Percentiles rank a stretch among this genome's conserved stretches.
Evolutionary conservation across 2,888 invertebrate genomes (phyloP).

Genomic region (Podotricha telesiphe): DNA sequence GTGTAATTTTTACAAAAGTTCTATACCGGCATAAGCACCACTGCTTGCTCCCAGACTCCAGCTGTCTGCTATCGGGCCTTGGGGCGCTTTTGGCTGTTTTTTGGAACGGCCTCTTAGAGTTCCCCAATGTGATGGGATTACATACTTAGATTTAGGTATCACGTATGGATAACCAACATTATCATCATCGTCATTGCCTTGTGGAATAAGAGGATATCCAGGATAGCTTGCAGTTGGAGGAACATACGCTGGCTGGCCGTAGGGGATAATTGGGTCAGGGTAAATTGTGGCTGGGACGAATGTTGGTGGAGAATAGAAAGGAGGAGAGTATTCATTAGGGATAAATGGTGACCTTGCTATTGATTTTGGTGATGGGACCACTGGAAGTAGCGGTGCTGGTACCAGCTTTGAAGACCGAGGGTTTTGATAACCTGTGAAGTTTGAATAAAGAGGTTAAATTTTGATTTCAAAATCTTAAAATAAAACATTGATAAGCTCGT

Average conservation of each 20-base stretch:
- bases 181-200: neutral
- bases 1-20: no score
- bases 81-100: neutral
- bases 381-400: neutral
- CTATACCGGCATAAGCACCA: constrained; percentile 4
- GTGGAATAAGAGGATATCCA: constrained; percentile 2
- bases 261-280: constrained; percentile 16
- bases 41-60: neutral
- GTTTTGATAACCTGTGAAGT: neutral
- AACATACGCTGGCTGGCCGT: neutral
- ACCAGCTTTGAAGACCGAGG: neutral
- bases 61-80: neutral
- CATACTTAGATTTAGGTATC: neutral
- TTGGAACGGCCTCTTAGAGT: neutral
- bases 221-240: neutral
- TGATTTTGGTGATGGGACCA: neutral
- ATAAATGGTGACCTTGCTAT: neutral
- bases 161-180: neutral
- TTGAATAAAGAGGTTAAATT: neutral
- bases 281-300: constrained; percentile 5
- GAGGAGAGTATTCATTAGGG: neutral
- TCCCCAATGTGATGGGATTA: neutral
- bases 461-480: no score
- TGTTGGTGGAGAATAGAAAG: constrained; percentile 5
- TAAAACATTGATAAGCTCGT: no score